Base-by-base conservation (phyloP, 1,140 invertebrate genomes). In the Ceratosolen fusciceps region DNA sequence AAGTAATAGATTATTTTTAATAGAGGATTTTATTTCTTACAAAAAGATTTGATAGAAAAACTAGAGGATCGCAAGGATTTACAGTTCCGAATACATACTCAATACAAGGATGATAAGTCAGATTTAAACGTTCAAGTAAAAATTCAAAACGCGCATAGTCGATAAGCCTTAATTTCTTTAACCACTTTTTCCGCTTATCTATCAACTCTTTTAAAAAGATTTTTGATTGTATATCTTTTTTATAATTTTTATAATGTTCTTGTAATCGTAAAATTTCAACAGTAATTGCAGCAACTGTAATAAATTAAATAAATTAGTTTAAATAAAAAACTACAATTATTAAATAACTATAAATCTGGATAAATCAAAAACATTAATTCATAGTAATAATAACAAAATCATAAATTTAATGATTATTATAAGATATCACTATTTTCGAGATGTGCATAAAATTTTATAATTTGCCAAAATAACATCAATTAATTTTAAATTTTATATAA, bases 81-180 rank as follows among this genome's bases (percentile, higher is more conserved):
- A 21, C 10, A 43, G 12, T 7, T 43, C 12, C n/a, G 54, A 77
- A 39, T 54, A 84, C 90, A 89, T 92, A 93, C 92, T 88, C 83
- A 9, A 94, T 93, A 78, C 90, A 86, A 34, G 93, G 93, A 84
- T 94, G 94, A 84, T 95, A 97, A 54, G 93, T 90, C 80, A 98
- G 90, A 83, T 96, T 93, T 1, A 98, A 87, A 85, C 93, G 92
- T 83, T 96, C 95, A 12, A 97, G 84, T n/a, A 97, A 83, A 95
- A 95, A 97, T 87, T 97, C 95, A 87, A 96, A 98, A 65, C 94
- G 92, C 82, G 94, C 94, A 86, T 97, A 96, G 87, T 98, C 96
- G 89, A 92, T 92, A 52, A 90, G 89, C 43, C 96, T 89, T 29
- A 97, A 86, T 74, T 90, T 88, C 83, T 93, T 95, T 5, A 98